Conservation (phyloP, 2,797 vertebrate species). For the Gymnodraco acuticeps region DNA sequence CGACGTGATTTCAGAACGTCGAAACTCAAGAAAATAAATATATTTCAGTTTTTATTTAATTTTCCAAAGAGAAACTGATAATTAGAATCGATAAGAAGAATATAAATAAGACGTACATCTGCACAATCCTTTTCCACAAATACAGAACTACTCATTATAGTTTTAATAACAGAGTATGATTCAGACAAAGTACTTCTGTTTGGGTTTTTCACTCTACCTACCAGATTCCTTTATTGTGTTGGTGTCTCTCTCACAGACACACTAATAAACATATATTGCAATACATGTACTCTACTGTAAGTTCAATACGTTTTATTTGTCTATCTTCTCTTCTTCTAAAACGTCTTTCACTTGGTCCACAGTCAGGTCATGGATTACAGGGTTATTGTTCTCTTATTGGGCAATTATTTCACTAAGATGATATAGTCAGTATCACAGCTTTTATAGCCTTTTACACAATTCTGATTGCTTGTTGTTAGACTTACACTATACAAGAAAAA, state of each 20-base stretch:
- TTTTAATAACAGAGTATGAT: slow-evolving; percentile 64
- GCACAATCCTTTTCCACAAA: too few relatives aligned
- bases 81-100: background rate
- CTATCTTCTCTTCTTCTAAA: slow-evolving; percentile 29
- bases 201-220: slow-evolving; percentile 44
- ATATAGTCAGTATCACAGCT: slow-evolving; percentile 18
- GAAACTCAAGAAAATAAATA: too few relatives aligned
- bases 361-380: slow-evolving; percentile 52
- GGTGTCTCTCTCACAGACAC: slow-evolving; percentile 45
- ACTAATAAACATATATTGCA: slow-evolving; percentile 56
- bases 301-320: slow-evolving; percentile 39
- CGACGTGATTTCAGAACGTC: too few relatives aligned
- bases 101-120: slow-evolving; percentile 3
- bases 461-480: slow-evolving; percentile 4
- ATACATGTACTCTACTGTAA: slow-evolving; percentile 71
- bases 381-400: slow-evolving; percentile 52
- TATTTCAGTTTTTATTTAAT: background rate
- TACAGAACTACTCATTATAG: too few relatives aligned
- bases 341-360: background rate
- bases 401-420: slow-evolving; percentile 49
- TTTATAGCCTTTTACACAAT: slow-evolving; percentile 15
- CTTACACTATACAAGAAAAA: background rate
- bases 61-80: background rate
- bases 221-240: slow-evolving; percentile 61
- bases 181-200: slow-evolving; percentile 56